Conservation (phyloP, 2,113 vertebrate species). For the Columba livia region DNA sequence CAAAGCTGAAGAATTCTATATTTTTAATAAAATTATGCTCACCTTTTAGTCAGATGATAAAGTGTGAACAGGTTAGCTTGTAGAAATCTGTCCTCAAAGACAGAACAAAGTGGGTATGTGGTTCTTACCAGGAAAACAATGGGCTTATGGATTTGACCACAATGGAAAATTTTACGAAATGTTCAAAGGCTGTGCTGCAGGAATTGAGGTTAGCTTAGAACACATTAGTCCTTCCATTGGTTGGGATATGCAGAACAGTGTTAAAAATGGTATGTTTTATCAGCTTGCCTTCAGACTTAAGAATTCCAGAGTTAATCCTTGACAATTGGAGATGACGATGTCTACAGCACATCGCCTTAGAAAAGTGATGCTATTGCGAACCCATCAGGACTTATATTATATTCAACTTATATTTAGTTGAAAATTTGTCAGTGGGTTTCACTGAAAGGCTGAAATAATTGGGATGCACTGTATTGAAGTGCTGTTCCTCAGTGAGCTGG, state of each 20-base stretch:
- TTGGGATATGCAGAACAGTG: background rate
- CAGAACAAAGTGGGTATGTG: background rate
- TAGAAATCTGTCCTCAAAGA: background rate
- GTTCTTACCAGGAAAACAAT: background rate
- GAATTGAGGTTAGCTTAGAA: background rate
- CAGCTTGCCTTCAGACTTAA: background rate
- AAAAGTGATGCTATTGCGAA: background rate
- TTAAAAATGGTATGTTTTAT: background rate
- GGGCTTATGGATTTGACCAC: background rate
- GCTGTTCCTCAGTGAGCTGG: background rate
- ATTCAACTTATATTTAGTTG: background rate
- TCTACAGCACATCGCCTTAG: background rate
- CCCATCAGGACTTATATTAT: background rate
- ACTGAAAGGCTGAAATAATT: background rate
- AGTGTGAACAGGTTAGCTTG: background rate
- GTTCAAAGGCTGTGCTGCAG: background rate
- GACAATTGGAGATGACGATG: background rate
- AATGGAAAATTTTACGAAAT: background rate
- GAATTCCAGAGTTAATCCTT: background rate
- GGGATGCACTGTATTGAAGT: background rate
- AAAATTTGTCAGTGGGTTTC: background rate
- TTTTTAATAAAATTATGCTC: background rate
- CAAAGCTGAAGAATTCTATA: accelerated
- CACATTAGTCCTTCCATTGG: background rate
- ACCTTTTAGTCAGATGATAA: background rate